Base-by-base conservation (phyloP, 2,888 invertebrate species). In the Limnephilus lunatus region DNA sequence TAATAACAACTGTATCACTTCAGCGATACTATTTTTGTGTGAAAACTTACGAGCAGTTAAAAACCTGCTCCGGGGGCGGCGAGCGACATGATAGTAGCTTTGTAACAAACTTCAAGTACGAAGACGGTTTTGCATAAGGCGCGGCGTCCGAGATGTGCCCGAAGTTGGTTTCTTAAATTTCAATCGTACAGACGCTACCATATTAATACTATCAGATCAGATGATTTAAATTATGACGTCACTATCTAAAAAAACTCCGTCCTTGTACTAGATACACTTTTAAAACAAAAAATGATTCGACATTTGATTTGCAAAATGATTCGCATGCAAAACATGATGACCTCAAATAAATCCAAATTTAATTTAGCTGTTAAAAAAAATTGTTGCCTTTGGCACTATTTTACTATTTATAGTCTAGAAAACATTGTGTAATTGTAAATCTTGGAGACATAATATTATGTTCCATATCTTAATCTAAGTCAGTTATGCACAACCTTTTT, bases 311-410 rank as follows among this genome's bases (percentile, higher is more conserved):
- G 25, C 25, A 35, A 83, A 35, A 25, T 83, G 83, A 83, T 83
- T 83, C 35, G 25, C 25, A 83, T 32, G 35, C 83, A 68, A 12
- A 32, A 83, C 83, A 83, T 14, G 83, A 11, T 83, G 83, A 83
- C 83, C 83, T 83, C 83, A 32, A 35, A 32, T 32, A 39, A 83
- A 32, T 68, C 68, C 68, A 9, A 68, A 25, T 68, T 68, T 68
- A 68, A 25, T 68, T 68, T 68, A 68, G 7, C 68, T 35, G 83
- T 11, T n/a, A 83, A 83, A 83, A 83, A 3, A 32, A 19, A 83
- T 35, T 83, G 19, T 83, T 35, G 83, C 32, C 83, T 35, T 83
- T 83, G 83, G 83, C 83, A 19, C 35, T 39, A 35, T 83, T 35
- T 44, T 44, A 44, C 44, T 44, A 44, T 44, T 44, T 83, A 32